Conservation (phyloP, 2,797 vertebrate genomes). For the Lutjanus argentimaculatus region DNA sequence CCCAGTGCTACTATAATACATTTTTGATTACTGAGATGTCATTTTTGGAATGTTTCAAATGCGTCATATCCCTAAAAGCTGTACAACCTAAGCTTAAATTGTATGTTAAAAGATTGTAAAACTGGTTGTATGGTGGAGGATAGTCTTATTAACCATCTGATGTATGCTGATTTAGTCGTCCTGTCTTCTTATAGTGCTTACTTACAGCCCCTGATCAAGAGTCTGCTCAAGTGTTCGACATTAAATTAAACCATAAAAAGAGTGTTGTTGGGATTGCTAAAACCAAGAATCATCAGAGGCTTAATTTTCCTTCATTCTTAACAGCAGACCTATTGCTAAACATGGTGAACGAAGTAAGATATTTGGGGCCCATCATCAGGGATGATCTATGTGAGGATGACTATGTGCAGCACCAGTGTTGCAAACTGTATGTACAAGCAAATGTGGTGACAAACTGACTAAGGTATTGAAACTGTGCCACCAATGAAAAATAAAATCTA, state of each 20-base stretch:
- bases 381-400: not conserved
- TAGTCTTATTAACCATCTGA: not conserved
- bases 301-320: not conserved
- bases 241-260: constrained; percentile 2
- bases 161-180: not conserved
- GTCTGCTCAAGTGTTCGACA: not conserved
- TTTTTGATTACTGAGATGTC: too few species aligned
- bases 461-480: too few species aligned
- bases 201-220: not conserved
- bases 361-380: constrained; percentile 8
- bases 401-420: not conserved
- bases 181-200: not conserved
- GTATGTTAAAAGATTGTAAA: not conserved
- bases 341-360: not conserved
- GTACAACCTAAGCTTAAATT: too few species aligned
- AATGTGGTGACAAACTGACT: too few species aligned
- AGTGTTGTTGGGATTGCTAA: not conserved
- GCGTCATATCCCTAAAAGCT: too few species aligned
- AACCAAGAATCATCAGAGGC: not conserved
- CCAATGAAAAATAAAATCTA: too few species aligned
- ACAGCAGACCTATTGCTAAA: not conserved
- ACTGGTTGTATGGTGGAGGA: not conserved
- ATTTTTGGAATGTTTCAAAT: too few species aligned
- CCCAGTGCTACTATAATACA: too few species aligned
- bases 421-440: not conserved